phyloP scores from a whole-genome alignment of 2,888 invertebrate genomes.

The Latheticus oryzae region DNA sequence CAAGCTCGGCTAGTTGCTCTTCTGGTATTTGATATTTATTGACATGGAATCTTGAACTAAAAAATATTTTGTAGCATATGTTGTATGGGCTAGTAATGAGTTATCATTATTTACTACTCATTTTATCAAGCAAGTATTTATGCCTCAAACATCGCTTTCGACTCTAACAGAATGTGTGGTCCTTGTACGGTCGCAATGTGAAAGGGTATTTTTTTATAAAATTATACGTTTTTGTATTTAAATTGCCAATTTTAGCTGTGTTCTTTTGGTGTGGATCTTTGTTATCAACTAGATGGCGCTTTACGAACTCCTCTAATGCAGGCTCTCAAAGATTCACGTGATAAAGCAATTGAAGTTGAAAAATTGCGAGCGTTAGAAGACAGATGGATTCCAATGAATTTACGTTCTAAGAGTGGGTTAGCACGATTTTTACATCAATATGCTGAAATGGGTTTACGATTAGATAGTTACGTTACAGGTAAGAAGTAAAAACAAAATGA shows the following conservation, averaged over 20 bases:
- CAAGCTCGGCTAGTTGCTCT: slow-evolving; percentile 78
- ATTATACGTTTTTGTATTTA: slow-evolving; percentile 1
- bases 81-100: slow-evolving; percentile 92
- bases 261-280: slow-evolving; percentile 85
- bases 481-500: too few relatives aligned
- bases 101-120: slow-evolving; percentile 83
- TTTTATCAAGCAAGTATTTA: slow-evolving; percentile 88
- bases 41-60: not conserved
- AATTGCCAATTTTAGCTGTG: slow-evolving; percentile 64
- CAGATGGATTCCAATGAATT: slow-evolving; percentile 85
- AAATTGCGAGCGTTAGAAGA: slow-evolving; percentile 83
- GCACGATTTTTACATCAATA: slow-evolving; percentile 78
- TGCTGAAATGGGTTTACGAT: slow-evolving; percentile 75
- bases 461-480: slow-evolving; percentile 75
- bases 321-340: slow-evolving; percentile 81
- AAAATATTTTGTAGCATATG: slow-evolving; percentile 71
- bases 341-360: slow-evolving; percentile 85
- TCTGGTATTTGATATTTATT: slow-evolving; percentile 68
- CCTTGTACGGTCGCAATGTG: slow-evolving; percentile 81
- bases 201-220: slow-evolving; percentile 65
- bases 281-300: slow-evolving; percentile 90
- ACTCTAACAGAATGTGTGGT: slow-evolving; percentile 88
- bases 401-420: slow-evolving; percentile 78
- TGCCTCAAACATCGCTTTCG: slow-evolving; percentile 87
- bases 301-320: slow-evolving; percentile 81